Evolutionary conservation across 2,888 invertebrate species (phyloP), one percentile per base, ranked within the genome.

Genomic region (Podotricha telesiphe): DNA sequence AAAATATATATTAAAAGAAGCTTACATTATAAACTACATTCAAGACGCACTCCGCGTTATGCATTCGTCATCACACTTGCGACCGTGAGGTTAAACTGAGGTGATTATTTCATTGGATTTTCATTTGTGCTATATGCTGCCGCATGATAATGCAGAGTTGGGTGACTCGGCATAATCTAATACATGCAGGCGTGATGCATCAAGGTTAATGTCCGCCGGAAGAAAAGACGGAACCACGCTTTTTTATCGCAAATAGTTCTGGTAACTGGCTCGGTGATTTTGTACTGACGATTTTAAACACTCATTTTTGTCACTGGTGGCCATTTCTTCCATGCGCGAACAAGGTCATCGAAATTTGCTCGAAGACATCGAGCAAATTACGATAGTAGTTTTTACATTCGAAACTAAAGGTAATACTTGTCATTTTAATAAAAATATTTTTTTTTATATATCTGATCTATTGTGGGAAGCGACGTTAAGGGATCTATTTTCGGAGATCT

Each of bases 1-100:
- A 92, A 93, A 92, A 92, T 89, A 93, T 91, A 89, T 91, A 88
- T 89, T 86, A 89, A 90, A 75, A 89, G 89, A 92, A 92, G 91
- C 91, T 88, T 91, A 91, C 80, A 84, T 89, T 91, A 59, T 45
- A 92, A 83, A 85, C 91, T 92, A 93, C 89, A 87, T 84, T 85
- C 86, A 91, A 86, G 88, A 88, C 88, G 89, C 89, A 86, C 84
- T 87, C 87, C 84, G n/a, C n/a, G 86, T 83, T 86, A 88, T 88
- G 90, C 90, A 90, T 87, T 86, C 88, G 91, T 91, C 86, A 90
- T 90, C 91, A 92, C 91, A 91, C 91, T 82, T 80, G 84, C 83
- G 83, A 78, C 72, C 84, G 83, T 83, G 82, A 84, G 82, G 82
- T 81, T 71, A 82, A 82, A 84, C 80, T n/a, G n/a, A n/a, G n/a